Percentiles rank a stretch among this genome's conserved stretches.
Evolutionary conservation across 2,113 vertebrate species (phyloP).

Genomic region (Microcebus tavaratra): DNA sequence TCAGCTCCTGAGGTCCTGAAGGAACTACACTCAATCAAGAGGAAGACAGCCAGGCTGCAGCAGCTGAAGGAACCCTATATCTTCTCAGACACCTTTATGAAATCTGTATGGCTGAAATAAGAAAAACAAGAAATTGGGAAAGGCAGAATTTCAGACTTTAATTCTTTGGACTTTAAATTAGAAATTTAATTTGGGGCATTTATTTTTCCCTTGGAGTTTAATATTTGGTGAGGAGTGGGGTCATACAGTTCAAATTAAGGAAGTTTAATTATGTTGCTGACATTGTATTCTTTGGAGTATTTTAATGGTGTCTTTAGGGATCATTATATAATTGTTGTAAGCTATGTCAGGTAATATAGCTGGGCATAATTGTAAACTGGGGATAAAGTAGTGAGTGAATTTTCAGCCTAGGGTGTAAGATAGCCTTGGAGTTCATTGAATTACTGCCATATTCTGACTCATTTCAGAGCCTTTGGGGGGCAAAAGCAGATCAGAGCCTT

Average conservation of each 20-base stretch:
- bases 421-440: constrained; percentile 16
- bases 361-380: constrained; percentile 30
- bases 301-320: not conserved
- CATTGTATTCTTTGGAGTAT: constrained; percentile 19
- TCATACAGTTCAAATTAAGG: constrained; percentile 10
- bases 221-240: not conserved
- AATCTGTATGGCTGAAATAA: constrained; percentile 8
- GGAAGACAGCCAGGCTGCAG: not conserved
- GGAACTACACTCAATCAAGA: not conserved
- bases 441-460: not conserved
- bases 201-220: constrained; percentile 8
- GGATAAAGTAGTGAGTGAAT: constrained; percentile 1
- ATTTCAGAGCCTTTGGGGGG: not conserved
- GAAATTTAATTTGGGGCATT: constrained; percentile 15
- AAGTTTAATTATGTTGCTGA: constrained; percentile 22
- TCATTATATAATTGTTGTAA: constrained; percentile 16
- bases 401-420: not conserved
- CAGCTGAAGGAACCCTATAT: not conserved
- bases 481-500: not conserved
- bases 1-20: not conserved
- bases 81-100: constrained; percentile 3
- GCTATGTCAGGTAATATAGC: not conserved
- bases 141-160: constrained; percentile 21
- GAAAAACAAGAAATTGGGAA: constrained; percentile 26
- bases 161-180: constrained; percentile 29